A percentile compares a stretch with the other conserved stretches of the same genome.
Conservation (phyloP, 2,888 invertebrate genomes). For the Apamea crenata region DNA sequence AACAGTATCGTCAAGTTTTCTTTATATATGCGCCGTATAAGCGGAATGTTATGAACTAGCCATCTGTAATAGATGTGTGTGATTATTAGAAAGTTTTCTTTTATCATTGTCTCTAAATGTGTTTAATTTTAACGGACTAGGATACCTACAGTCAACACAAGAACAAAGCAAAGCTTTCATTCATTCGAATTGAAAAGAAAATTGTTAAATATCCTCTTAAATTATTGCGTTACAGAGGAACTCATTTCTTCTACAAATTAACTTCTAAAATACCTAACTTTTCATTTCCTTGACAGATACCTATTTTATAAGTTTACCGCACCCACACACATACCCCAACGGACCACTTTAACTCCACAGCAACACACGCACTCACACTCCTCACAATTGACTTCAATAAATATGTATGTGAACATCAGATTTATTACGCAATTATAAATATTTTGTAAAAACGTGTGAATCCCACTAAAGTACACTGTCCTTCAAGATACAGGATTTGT, state of each 20-base stretch:
- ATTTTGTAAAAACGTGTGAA: too few relatives aligned
- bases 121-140: background rate
- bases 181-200: too few relatives aligned
- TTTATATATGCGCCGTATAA: conserved; percentile 66
- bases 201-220: too few relatives aligned
- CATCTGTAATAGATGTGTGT: conserved; percentile 74
- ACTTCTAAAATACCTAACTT: background rate
- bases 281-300: background rate
- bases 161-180: too few relatives aligned
- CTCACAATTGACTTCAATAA: background rate
- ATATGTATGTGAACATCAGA: too few relatives aligned
- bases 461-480: too few relatives aligned
- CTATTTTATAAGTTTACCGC: background rate
- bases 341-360: background rate
- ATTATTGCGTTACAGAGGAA: background rate
- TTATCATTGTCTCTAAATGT: background rate
- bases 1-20: conserved; percentile 71
- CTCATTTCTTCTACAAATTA: background rate
- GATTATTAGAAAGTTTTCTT: conserved; percentile 48
- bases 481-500: too few relatives aligned
- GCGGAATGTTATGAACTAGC: conserved; percentile 75
- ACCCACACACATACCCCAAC: background rate
- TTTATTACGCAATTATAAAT: too few relatives aligned
- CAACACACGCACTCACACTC: background rate
- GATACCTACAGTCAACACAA: background rate